A percentile compares a stretch with the other conserved stretches of the same genome.
Evolutionary conservation across 2,113 vertebrate species (phyloP).

Genomic region (Chitala chitala): DNA sequence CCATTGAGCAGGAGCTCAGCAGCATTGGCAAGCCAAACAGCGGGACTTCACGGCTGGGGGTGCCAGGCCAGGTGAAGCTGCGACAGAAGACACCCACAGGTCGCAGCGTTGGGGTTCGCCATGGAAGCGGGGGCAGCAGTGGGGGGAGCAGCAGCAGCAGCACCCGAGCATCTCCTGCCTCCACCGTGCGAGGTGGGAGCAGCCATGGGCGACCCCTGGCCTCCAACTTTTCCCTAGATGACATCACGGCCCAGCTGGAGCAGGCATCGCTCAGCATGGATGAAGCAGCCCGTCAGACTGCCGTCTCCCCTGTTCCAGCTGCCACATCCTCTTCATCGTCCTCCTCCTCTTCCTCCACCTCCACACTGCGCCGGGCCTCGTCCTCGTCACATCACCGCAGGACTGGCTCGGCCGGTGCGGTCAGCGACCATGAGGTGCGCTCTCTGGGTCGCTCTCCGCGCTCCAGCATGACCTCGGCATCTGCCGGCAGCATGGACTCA

Average conservation of each 20-base stretch:
- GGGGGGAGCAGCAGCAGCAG: slow-evolving; percentile 74
- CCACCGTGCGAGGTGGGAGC: slow-evolving; percentile 61
- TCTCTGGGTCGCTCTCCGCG: slow-evolving; percentile 80
- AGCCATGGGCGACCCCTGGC: slow-evolving; percentile 63
- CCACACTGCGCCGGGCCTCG: slow-evolving; percentile 50
- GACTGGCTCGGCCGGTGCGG: slow-evolving; percentile 83
- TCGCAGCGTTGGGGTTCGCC: slow-evolving; percentile 41
- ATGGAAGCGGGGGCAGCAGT: slow-evolving; percentile 61
- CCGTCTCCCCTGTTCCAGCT: slow-evolving; percentile 12
- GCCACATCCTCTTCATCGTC: slow-evolving; percentile 56
- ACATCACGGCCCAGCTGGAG: slow-evolving; percentile 95
- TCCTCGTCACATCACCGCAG: slow-evolving; percentile 69
- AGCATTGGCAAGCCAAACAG: slow-evolving; percentile 83
- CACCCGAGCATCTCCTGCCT: slow-evolving; percentile 78
- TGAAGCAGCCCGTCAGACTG: slow-evolving; percentile 86
- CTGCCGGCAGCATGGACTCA: slow-evolving; percentile 92
- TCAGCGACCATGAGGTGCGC: slow-evolving; percentile 78
- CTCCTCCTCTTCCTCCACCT: slow-evolving; percentile 45
- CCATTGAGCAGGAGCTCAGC: slow-evolving; percentile 93
- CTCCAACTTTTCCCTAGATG: slow-evolving; percentile 87
- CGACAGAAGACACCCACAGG: slow-evolving; percentile 64
- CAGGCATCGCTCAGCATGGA: slow-evolving; percentile 96
- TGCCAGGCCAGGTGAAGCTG: slow-evolving; percentile 62
- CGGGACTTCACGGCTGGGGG: slow-evolving; percentile 52
- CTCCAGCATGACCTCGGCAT: slow-evolving; percentile 83